Evolutionary conservation across 2,113 vertebrate genomes (phyloP), one percentile per base, ranked within the genome.

Genomic region (Manacus vitellinus): DNA sequence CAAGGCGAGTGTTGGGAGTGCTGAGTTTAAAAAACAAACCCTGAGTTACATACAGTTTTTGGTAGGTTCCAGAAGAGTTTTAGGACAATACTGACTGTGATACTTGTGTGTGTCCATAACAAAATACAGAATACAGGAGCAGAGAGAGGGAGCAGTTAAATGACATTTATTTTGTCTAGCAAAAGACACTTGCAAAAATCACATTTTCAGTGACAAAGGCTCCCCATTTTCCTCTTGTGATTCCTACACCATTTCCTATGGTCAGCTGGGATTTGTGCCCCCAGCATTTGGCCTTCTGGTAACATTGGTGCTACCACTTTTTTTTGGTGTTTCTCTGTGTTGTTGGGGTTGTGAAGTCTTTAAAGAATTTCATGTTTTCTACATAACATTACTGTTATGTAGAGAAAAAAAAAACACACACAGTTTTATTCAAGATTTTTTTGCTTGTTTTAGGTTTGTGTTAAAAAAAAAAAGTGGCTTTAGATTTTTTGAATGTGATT

Each of bases 161-260:
- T 30, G 43, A 4, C 3, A 4, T 54, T 8, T 9, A 9, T 33
- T 85, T 46, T n/a, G 49, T 33, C 37, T 27, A 35, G 17, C 19
- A 80, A 65, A 44, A 44, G n/a, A 12, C 7, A 8, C 5, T 49
- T 41, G 8, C 12, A n/a, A 24, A 41, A 71, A 14, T 54, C 17
- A 15, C 8, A 19, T 75, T 91, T 28, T 33, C 1, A 1, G 30
- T 37, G 49, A 13, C 0, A 1, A n/a, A 55, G 30, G 13, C 9
- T 67, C 16, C 11, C 8, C 4, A 3, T 71, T 79, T 70, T 75
- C 10, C 22, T 49, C 33, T 18, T 58, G 39, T 30, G 15, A 55
- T 59, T 79, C 22, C 47, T 51, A 14, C 12, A 2, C 8, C 44
- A 12, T 63, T 79, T 35, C 56, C 52, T 41, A 1, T 7, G 44